A percentile compares a stretch with the other conserved stretches of the same genome.
These are phyloP conservation scores for Tachina grossa DNA, from an alignment of 2,888 invertebrate species.

Conservation along the genomic window DNA sequence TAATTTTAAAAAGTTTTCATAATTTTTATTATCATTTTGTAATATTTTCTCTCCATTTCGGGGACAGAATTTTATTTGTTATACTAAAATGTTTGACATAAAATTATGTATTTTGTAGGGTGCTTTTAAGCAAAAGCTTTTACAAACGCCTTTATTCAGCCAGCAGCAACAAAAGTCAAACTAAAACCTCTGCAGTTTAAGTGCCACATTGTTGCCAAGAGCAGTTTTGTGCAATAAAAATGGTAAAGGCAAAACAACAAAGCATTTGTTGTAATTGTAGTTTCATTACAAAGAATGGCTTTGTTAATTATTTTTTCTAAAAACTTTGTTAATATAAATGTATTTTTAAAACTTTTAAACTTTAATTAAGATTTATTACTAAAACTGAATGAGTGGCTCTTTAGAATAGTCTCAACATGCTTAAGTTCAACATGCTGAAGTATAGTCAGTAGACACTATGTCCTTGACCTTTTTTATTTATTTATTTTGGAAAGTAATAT, in stretches of 20 bases:
- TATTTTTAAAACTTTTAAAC: background rate
- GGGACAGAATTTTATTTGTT: background rate
- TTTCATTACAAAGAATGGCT: conserved; percentile 34
- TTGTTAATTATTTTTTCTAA: conserved; percentile 31
- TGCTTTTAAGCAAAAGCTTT: conserved; percentile 4
- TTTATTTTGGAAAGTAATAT: background rate
- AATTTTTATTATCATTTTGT: too few species aligned
- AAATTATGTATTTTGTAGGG: conserved; percentile 20
- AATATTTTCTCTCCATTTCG: too few species aligned
- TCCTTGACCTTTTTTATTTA: conserved; percentile 38
- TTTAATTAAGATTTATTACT: conserved; percentile 32
- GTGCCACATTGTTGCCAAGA: conserved; percentile 28
- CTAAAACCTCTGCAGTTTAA: conserved; percentile 16
- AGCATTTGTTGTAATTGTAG: conserved; percentile 29
- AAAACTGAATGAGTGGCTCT: conserved; percentile 9
- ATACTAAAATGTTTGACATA: background rate
- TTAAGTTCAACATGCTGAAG: background rate
- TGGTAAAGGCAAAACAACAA: conserved; percentile 24
- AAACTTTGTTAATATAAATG: background rate
- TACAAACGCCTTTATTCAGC: background rate
- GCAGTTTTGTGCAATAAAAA: conserved; percentile 26
- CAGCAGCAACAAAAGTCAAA: background rate
- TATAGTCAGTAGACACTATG: conserved; percentile 8
- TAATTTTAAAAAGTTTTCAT: too few species aligned
- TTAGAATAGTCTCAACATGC: conserved; percentile 12